Percentiles rank a stretch among this genome's conserved stretches.
phyloP scores from a whole-genome alignment of 2,888 invertebrate species.

The Drepana falcataria region DNA sequence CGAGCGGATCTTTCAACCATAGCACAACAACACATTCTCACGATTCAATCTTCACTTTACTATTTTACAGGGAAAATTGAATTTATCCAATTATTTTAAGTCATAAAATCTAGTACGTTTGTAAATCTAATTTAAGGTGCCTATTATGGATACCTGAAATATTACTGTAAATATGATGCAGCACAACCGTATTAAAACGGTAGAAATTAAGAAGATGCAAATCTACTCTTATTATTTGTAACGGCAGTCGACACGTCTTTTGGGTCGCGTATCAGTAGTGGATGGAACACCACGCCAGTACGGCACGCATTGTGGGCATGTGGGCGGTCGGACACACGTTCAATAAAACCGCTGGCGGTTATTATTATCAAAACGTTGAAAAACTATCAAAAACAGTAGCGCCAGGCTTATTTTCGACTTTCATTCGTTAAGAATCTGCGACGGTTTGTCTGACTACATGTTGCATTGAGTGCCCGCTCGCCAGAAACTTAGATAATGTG shows the following conservation, averaged over 20 bases:
- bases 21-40: background rate
- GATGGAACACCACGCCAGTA: constrained; percentile 29
- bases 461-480: constrained; percentile 38
- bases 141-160: too few species aligned
- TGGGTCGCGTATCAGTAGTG: constrained; percentile 35
- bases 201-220: constrained; percentile 6
- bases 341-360: constrained; percentile 40
- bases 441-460: constrained; percentile 38
- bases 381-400: constrained; percentile 46
- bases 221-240: constrained; percentile 18
- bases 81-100: too few species aligned
- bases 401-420: constrained; percentile 42
- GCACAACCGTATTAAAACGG: too few species aligned
- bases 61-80: too few species aligned
- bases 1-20: constrained; percentile 55
- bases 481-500: constrained; percentile 49
- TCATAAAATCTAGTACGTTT: too few species aligned
- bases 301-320: constrained; percentile 58
- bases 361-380: constrained; percentile 42
- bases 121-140: too few species aligned
- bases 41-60: background rate
- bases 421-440: constrained; percentile 46
- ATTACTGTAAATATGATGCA: too few species aligned
- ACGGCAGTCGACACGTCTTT: constrained; percentile 16
- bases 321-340: constrained; percentile 33